Base-by-base conservation (phyloP, 1,140 invertebrate genomes). In the Drosophila triauraria region DNA sequence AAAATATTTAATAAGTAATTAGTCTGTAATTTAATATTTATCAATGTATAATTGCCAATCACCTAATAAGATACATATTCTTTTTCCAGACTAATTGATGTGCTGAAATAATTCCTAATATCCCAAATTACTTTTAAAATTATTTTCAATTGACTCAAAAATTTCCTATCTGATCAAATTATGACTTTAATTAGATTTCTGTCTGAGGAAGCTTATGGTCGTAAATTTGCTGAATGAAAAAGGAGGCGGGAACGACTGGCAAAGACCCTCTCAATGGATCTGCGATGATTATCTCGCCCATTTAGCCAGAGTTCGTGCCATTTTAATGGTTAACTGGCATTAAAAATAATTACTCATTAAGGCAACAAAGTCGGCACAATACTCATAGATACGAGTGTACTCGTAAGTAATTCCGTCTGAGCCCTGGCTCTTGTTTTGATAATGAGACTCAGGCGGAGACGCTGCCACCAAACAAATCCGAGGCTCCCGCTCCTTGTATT, bases 271-370 rank as follows among this genome's bases (percentile, higher is more conserved):
- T 57, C 17, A 40, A 27, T 30, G 35, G 20, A 27, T 23, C 46
- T 15, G 25, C 43, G 44, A 59, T 71, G 54, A 71, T 68, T 68
- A 67, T 77, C 40, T 53, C 25, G 40, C 58, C 69, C 69, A 64
- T 75, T 75, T 64, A 63, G 71, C 71, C 64, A 51, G 44, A 61
- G 64, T 78, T 78, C 64, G 75, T 78, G 75, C 75, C 75, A 63
- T 71, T 78, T 78, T 78, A 78, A 78, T 78, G 58, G 50, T 62
- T 51, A 62, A 70, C 65, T 71, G 75, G 51, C 64, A 78, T 78
- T 78, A 78, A 78, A 70, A 51, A 43, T 78, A 78, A 78, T 78
- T 78, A 67, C 75, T 78, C 65, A 72, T 72, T 72, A 72, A 71
- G 42, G 46, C 46, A 50, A 72, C 53, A 72, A 50, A 72, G 69